Evolutionary conservation across 2,888 invertebrate genomes (phyloP).

Genomic region (Argyresthia albistria): DNA sequence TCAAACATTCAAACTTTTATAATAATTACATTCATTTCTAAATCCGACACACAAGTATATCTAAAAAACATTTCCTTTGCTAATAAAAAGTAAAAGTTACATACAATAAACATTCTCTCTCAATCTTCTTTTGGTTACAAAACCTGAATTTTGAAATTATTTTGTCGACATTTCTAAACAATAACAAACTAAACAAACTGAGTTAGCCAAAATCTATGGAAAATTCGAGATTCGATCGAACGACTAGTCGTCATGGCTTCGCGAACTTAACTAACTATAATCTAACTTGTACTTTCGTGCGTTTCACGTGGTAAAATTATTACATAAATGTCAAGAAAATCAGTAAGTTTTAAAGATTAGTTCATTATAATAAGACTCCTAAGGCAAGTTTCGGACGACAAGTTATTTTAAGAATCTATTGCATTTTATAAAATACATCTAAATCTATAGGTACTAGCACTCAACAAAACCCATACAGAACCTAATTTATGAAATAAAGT

Average conservation of each 20-base stretch:
- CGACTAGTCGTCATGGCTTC: constrained; percentile 9
- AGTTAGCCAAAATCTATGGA: neutral
- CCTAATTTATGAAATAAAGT: constrained; percentile 13
- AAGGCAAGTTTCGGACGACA: constrained; percentile 15
- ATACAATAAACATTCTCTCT: neutral
- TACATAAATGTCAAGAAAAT: neutral
- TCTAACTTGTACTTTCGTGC: constrained; percentile 60
- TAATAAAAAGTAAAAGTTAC: neutral
- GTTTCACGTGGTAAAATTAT: constrained; percentile 14
- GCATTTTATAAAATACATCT: neutral
- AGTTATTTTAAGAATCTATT: neutral
- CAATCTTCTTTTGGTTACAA: neutral
- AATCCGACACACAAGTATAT: no score
- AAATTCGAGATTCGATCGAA: constrained; percentile 6
- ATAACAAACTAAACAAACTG: no score
- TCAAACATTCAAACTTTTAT: neutral
- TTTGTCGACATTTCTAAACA: neutral
- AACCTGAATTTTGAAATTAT: neutral
- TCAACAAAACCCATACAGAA: neutral
- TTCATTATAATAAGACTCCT: neutral
- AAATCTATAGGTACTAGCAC: neutral
- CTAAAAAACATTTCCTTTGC: neutral
- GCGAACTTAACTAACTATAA: constrained; percentile 26
- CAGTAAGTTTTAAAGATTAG: neutral
- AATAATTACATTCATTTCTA: no score